phyloP scores from a whole-genome alignment of 2,888 invertebrate species.

The Monoplex corrugatus region DNA sequence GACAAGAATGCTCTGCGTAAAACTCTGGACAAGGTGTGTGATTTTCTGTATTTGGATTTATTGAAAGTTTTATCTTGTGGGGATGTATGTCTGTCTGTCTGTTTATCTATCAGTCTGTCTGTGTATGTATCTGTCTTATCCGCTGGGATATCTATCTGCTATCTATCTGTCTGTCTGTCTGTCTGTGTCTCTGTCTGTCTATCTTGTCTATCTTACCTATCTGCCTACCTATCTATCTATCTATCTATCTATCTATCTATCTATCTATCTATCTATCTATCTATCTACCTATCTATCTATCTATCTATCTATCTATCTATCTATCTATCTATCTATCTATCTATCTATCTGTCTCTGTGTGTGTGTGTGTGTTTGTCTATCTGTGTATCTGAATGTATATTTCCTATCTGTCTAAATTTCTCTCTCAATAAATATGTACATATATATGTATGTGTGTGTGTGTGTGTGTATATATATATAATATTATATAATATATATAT shows the following conservation, averaged over 20 bases:
- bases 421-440: no score
- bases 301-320: background rate
- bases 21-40: slow-evolving; percentile 80
- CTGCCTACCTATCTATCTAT: background rate
- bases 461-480: no score
- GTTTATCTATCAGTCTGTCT: no score
- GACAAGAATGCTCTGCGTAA: slow-evolving; percentile 82
- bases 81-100: background rate
- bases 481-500: no score
- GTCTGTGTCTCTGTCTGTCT: no score
- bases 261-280: background rate
- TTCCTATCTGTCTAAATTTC: no score
- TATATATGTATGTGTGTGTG: no score
- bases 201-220: background rate
- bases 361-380: no score
- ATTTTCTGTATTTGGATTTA: background rate
- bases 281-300: background rate
- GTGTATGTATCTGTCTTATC: no score
- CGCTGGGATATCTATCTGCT: background rate
- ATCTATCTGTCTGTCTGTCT: no score
- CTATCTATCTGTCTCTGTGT: no score
- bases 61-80: background rate
- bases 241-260: background rate
- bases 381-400: no score
- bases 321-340: background rate